Base-by-base conservation (phyloP, 37 sponge, comb jelly and placozoan species). In the Eunapius fragilis region DNA sequence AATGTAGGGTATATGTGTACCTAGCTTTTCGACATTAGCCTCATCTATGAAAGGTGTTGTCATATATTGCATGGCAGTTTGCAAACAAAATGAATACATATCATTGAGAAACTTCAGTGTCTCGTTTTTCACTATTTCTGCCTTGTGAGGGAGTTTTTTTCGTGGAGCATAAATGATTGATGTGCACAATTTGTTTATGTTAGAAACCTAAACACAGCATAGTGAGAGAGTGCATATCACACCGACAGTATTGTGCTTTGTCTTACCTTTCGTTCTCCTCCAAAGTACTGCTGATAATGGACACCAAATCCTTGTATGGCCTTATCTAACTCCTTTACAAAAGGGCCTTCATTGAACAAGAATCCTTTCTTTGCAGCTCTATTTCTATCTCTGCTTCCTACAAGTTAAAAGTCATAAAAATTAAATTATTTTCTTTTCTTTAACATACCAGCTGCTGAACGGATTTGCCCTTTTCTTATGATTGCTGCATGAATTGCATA, bases 41-140 rank as follows among this genome's bases (percentile, higher is more conserved):
- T 70, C 72, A 71, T 50, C 31, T 0, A 78, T 74, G n/a, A 23
- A 14, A n/a, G n/a, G 58, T 32, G 33, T 26, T 68, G 58, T 71
- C 68, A 68, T 77, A 83, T 24, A 26, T 33, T 12, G 48, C 58
- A 22, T 83, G 84, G 79, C 89, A 89, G 2, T 83, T 37, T 25
- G 35, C 38, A 27, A 89, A 89, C 0, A 83, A 78, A 5, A 5
- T 14, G 7, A 82, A 49, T 2, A 37, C 71, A 22, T 71, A n/a
- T n/a, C n/a, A n/a, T n/a, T 69, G 9, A 4, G 23, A 75, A 35
- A 75, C 45, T n/a, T 33, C 9, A 9, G 19, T 30, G 58, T 58
- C 58, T 58, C 58, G 14, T 58, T 58, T 58, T 58, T 19, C 1
- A 58, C 58, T 11, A 58, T 58, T 19, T 58, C 58, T 19, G 17